Evolutionary conservation across 1,140 invertebrate species (phyloP).

Genomic region (Trissolcus basalis): DNA sequence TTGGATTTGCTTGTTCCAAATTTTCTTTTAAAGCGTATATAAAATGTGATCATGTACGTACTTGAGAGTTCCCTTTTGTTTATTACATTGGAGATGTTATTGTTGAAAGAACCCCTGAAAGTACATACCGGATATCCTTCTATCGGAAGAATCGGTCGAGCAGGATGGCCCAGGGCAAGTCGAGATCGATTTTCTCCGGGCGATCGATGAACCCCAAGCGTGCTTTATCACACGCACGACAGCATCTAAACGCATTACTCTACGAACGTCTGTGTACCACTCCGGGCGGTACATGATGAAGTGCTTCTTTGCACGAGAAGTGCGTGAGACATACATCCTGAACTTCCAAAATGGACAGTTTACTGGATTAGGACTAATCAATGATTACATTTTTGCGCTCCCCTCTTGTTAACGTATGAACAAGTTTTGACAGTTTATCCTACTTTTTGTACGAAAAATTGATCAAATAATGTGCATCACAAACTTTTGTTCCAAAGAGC

Average conservation of each 20-base stretch:
- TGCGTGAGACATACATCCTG: conserved; percentile 45
- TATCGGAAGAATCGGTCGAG: conserved; percentile 66
- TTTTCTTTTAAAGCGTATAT: background rate
- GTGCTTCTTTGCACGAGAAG: conserved; percentile 55
- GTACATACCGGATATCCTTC: conserved; percentile 65
- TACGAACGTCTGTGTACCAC: conserved; percentile 27
- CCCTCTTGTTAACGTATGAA: background rate
- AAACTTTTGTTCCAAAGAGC: too few species aligned
- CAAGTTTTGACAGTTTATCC: too few species aligned
- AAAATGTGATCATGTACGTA: too few species aligned
- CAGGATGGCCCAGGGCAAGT: conserved; percentile 24
- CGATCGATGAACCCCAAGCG: conserved; percentile 55
- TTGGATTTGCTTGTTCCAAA: too few species aligned
- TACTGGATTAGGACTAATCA: conserved; percentile 19
- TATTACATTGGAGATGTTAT: conserved; percentile 19
- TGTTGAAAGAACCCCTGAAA: conserved; percentile 4
- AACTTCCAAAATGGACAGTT: conserved; percentile 28
- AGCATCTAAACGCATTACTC: conserved; percentile 55
- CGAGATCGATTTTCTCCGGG: conserved; percentile 47
- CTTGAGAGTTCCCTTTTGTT: conserved; percentile 1
- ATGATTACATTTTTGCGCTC: conserved; percentile 1
- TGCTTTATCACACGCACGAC: conserved; percentile 57
- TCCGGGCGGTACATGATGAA: conserved; percentile 59
- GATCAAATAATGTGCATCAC: too few species aligned
- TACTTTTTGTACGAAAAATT: too few species aligned